A percentile compares a stretch with the other conserved stretches of the same genome.
These are phyloP conservation scores for Hermetia illucens DNA, from an alignment of 1,140 invertebrate genomes.

Conservation along the genomic window DNA sequence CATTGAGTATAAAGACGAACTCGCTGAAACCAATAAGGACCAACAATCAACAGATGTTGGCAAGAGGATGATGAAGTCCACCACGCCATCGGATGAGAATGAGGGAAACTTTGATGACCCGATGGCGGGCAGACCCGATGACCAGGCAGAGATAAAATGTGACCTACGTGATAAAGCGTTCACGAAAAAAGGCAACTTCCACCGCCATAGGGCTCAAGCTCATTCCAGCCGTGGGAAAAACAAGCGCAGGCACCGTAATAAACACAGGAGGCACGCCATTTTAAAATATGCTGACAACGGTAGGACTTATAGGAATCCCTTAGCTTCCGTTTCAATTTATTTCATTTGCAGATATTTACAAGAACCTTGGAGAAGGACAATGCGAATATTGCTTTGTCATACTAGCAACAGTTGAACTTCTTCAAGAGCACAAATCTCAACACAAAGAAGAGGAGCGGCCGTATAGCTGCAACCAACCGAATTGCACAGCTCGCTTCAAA, in stretches of 20 bases:
- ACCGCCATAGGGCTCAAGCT: not conserved
- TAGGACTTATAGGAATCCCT: too few species aligned
- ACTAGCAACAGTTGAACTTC: not conserved
- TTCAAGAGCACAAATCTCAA: not conserved
- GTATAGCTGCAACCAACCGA: not conserved
- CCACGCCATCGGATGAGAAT: too few species aligned
- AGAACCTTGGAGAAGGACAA: not conserved
- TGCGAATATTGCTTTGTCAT: not conserved
- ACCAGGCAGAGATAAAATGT: too few species aligned
- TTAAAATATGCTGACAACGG: not conserved
- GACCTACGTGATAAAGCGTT: not conserved
- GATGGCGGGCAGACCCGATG: too few species aligned
- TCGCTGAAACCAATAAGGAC: too few species aligned
- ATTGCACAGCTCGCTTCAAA: not conserved
- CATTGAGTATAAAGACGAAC: too few species aligned
- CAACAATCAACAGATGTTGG: too few species aligned
- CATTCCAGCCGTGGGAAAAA: not conserved
- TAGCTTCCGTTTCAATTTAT: not conserved
- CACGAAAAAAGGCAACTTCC: not conserved
- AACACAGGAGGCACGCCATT: not conserved
- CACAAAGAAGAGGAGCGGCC: not conserved
- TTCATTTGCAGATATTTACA: not conserved
- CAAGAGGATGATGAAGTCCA: too few species aligned
- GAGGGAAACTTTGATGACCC: too few species aligned
- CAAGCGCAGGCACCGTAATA: not conserved